Conservation (phyloP, 2,113 vertebrate genomes). For the Malurus cyaneus region DNA sequence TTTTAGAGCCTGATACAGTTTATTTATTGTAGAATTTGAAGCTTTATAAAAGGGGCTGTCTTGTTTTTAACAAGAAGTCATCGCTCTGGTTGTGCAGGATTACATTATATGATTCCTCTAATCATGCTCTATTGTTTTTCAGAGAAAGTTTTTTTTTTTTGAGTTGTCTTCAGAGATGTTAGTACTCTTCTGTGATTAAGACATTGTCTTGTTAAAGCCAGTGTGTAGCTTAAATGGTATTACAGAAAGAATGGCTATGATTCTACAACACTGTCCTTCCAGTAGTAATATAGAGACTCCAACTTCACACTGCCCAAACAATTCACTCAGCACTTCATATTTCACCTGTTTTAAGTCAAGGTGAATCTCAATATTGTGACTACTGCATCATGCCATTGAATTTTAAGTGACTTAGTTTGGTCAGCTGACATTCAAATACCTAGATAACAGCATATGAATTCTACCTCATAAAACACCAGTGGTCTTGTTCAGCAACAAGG, state of each 20-base stretch:
- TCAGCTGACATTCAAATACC: not conserved
- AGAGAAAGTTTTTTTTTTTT: not conserved
- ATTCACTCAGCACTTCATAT: not conserved
- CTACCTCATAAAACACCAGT: not conserved
- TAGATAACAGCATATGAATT: not conserved
- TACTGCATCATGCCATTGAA: not conserved
- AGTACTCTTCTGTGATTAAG: not conserved
- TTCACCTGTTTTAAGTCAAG: not conserved
- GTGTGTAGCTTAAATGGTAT: not conserved
- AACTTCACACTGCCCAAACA: not conserved
- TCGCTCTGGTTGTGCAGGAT: not conserved
- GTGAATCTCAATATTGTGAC: not conserved
- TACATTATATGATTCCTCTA: not conserved
- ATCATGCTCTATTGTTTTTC: not conserved
- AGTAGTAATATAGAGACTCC: not conserved
- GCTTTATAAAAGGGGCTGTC: not conserved
- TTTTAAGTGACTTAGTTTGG: not conserved
- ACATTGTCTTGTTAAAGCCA: not conserved
- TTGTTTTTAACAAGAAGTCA: not conserved
- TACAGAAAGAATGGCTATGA: not conserved
- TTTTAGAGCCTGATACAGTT: not conserved
- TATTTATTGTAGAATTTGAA: not conserved
- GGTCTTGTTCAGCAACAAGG: not conserved
- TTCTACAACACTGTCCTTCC: not conserved
- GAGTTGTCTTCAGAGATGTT: not conserved